These are phyloP conservation scores for Clarias magur DNA, from an alignment of 2,113 vertebrate genomes.

Conservation along the genomic window DNA sequence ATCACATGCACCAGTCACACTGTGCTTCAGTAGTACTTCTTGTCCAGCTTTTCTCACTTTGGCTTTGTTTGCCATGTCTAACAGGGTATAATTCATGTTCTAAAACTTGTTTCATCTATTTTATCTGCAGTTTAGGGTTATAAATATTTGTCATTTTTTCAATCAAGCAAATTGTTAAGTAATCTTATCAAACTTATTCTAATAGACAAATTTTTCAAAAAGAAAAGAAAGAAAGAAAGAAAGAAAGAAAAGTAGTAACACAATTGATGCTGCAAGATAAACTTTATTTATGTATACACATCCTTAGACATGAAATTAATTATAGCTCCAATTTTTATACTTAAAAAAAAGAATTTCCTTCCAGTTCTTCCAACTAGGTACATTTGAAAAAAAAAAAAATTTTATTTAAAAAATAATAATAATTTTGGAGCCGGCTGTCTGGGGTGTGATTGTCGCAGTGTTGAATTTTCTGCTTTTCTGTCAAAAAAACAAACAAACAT, in stretches of 20 bases:
- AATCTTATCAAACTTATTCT: too few species aligned
- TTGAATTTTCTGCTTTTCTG: neutral
- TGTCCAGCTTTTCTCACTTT: too few species aligned
- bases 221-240: too few species aligned
- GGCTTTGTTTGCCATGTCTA: neutral
- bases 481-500: neutral
- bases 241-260: neutral
- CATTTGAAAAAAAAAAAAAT: neutral
- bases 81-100: neutral
- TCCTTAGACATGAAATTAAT: too few species aligned
- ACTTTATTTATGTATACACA: constrained; percentile 17
- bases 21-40: neutral
- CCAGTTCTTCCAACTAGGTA: neutral
- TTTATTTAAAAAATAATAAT: too few species aligned
- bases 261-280: neutral
- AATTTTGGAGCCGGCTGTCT: neutral
- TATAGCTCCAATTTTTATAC: too few species aligned
- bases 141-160: neutral
- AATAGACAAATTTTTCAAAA: too few species aligned
- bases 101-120: neutral
- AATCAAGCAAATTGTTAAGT: neutral
- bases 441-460: neutral
- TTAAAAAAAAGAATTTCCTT: too few species aligned
- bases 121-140: neutral
- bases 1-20: neutral